Evolutionary conservation across 1,140 invertebrate species (phyloP).

Genomic region (Acyrthosiphon pisum): DNA sequence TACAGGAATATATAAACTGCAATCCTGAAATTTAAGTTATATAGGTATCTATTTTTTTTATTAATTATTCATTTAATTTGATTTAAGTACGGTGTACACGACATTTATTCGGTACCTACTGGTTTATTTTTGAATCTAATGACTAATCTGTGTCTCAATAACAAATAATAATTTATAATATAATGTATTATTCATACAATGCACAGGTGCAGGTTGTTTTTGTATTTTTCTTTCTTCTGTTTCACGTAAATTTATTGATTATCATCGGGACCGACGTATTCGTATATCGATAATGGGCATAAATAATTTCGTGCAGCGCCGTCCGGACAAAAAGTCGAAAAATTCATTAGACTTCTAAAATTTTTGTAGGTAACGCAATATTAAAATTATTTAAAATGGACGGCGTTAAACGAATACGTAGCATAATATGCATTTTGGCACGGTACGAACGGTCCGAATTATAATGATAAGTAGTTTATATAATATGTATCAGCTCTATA

Average conservation of each 20-base stretch:
- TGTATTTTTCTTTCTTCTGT: background rate
- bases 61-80: too few relatives aligned
- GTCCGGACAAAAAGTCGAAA: background rate
- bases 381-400: background rate
- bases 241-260: background rate
- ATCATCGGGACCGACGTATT: background rate
- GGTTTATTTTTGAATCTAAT: too few relatives aligned
- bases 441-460: background rate
- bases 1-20: too few relatives aligned
- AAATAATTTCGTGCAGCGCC: background rate
- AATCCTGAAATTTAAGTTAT: too few relatives aligned
- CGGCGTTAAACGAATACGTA: background rate
- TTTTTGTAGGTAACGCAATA: background rate
- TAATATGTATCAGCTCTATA: background rate
- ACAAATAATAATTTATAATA: too few relatives aligned
- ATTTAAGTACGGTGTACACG: too few relatives aligned
- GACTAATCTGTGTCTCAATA: too few relatives aligned
- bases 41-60: too few relatives aligned
- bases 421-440: background rate
- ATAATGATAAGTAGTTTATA: background rate
- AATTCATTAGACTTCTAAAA: background rate
- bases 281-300: background rate
- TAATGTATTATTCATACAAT: background rate
- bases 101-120: too few relatives aligned
- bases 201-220: background rate